phyloP scores from a whole-genome alignment of 2,888 invertebrate species.

The Cynaeus angustus region DNA sequence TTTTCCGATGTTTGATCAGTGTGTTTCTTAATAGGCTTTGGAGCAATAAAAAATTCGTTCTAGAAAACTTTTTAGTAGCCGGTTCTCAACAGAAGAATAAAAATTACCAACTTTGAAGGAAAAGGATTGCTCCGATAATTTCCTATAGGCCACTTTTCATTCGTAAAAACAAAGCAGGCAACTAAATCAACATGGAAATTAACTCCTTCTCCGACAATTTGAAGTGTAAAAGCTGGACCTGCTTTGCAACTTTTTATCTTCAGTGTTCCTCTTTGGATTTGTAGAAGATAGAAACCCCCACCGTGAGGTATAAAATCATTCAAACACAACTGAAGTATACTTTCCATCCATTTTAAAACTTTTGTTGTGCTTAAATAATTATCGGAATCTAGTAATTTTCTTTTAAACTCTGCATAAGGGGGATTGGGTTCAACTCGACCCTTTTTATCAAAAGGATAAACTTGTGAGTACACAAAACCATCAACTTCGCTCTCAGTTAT shows the following conservation, averaged over 20 bases:
- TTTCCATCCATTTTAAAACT: not conserved
- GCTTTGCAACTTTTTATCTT: slow-evolving; percentile 45
- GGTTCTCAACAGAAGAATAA: not conserved
- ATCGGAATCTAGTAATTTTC: not conserved
- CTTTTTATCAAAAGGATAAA: slow-evolving; percentile 50
- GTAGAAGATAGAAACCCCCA: not conserved
- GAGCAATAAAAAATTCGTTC: slow-evolving; percentile 16
- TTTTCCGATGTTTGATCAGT: not conserved
- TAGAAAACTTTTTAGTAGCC: not conserved
- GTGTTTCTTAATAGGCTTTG: not conserved
- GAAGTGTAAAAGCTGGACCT: slow-evolving; percentile 75
- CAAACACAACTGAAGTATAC: slow-evolving; percentile 42
- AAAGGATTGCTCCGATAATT: slow-evolving; percentile 55
- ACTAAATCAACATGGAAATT: slow-evolving; percentile 74
- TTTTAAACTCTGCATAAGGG: too few species aligned
- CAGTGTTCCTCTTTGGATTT: slow-evolving; percentile 56
- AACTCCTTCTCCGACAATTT: slow-evolving; percentile 57
- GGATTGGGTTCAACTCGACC: too few species aligned
- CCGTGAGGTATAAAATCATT: not conserved
- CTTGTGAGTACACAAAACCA: slow-evolving; percentile 72
- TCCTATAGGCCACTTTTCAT: slow-evolving; percentile 71
- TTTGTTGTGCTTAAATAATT: not conserved
- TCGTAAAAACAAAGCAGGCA: slow-evolving; percentile 73
- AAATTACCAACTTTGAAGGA: slow-evolving; percentile 48
- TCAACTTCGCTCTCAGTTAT: slow-evolving; percentile 62